phyloP scores from a whole-genome alignment of 37 sponge, comb jelly and placozoan species.

The Hormiphora californensis region DNA sequence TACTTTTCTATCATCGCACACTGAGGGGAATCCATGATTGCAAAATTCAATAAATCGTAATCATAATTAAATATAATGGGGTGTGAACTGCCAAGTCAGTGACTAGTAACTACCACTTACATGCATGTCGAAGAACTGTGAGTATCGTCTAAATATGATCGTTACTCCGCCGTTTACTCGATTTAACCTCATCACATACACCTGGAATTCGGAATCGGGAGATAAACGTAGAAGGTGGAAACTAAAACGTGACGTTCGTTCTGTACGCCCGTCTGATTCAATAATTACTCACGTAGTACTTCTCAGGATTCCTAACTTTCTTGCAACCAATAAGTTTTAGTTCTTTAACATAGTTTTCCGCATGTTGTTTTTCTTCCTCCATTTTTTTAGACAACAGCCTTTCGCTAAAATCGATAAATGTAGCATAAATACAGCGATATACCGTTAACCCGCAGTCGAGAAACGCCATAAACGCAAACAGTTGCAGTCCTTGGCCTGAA shows the following conservation, averaged over 20 bases:
- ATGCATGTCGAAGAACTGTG: background rate
- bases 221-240: background rate
- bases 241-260: background rate
- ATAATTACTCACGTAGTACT: background rate
- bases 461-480: too few relatives aligned
- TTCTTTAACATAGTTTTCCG: too few relatives aligned
- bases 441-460: too few relatives aligned
- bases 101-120: background rate
- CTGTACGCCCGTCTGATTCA: background rate
- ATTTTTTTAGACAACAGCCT: too few relatives aligned
- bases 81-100: background rate
- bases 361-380: too few relatives aligned
- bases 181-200: background rate
- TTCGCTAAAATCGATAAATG: too few relatives aligned
- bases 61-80: background rate
- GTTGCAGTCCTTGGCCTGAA: too few relatives aligned
- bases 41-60: background rate
- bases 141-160: background rate
- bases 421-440: too few relatives aligned
- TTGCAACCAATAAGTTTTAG: background rate
- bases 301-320: background rate
- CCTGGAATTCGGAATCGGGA: background rate
- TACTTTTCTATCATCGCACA: slow-evolving; percentile 3
- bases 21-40: background rate
- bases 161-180: background rate